Evolutionary conservation across 2,888 invertebrate species (phyloP).

Genomic region (Meiosimyza decipiens): DNA sequence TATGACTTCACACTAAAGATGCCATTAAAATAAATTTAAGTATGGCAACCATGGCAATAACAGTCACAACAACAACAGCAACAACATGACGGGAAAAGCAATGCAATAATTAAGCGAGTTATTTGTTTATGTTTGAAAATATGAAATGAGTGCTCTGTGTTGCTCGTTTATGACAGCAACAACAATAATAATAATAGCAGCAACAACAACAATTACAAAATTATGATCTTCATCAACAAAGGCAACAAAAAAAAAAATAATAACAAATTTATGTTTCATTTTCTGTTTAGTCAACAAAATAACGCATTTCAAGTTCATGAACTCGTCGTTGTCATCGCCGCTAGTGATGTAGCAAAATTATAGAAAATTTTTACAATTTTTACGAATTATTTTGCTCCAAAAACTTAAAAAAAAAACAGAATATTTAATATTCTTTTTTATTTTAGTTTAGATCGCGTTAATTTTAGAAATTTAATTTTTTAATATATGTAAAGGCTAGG

Average conservation of each 20-base stretch:
- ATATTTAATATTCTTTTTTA: too few relatives aligned
- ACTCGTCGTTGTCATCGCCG: not conserved
- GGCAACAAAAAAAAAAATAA: too few relatives aligned
- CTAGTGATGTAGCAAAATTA: too few relatives aligned
- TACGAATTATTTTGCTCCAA: too few relatives aligned
- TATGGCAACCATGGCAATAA: not conserved
- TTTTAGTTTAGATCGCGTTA: too few relatives aligned
- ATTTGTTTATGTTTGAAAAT: slow-evolving; percentile 13
- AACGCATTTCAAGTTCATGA: slow-evolving; percentile 32
- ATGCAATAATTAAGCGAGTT: not conserved
- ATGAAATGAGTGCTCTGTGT: not conserved
- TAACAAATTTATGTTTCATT: slow-evolving; percentile 1
- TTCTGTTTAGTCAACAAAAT: not conserved
- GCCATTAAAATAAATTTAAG: not conserved
- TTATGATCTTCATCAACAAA: slow-evolving; percentile 14
- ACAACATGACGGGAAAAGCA: not conserved
- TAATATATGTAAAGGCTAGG: too few relatives aligned
- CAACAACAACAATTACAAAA: slow-evolving; percentile 10
- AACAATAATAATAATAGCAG: not conserved
- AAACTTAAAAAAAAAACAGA: too few relatives aligned
- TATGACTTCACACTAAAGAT: not conserved
- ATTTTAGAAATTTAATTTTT: too few relatives aligned
- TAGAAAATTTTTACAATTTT: too few relatives aligned
- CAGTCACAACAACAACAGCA: not conserved
- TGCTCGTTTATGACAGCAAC: slow-evolving; percentile 1